Conservation (phyloP, 2,113 vertebrate genomes). For the Cromileptes altivelis region DNA sequence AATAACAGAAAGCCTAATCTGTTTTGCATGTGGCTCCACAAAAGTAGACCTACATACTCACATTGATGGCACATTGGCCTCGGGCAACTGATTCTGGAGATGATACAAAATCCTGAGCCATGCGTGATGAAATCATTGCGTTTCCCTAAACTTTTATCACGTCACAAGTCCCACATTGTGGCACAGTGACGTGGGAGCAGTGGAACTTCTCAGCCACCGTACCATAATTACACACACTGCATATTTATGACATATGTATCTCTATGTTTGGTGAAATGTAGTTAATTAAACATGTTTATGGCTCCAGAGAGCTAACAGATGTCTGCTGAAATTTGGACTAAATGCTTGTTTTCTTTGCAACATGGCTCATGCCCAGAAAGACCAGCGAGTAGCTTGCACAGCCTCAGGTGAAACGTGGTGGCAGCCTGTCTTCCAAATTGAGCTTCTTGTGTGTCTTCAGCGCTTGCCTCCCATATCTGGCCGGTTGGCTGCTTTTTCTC, state of each 20-base stretch:
- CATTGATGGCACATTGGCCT: constrained; percentile 14
- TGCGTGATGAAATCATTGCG: constrained; percentile 52
- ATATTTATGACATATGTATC: constrained; percentile 75
- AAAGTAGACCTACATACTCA: constrained; percentile 43
- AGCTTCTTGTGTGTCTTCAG: constrained; percentile 57
- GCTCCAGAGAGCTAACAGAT: constrained; percentile 79
- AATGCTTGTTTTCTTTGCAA: constrained; percentile 72
- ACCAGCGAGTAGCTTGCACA: constrained; percentile 56
- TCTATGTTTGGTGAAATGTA: constrained; percentile 65
- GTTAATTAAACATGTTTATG: constrained; percentile 82
- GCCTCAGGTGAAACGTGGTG: constrained; percentile 80
- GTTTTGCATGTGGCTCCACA: constrained; percentile 49
- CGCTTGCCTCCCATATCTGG: constrained; percentile 55
- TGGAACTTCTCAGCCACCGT: constrained; percentile 51
- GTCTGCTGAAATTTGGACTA: constrained; percentile 80
- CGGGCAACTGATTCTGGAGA: constrained; percentile 38
- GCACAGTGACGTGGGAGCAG: constrained; percentile 48
- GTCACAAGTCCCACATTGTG: constrained; percentile 55
- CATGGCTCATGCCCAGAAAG: constrained; percentile 63
- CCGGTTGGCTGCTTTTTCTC: constrained; percentile 50
- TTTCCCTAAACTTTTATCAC: constrained; percentile 30
- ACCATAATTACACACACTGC: constrained; percentile 64
- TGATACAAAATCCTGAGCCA: constrained; percentile 34
- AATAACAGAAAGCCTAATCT: constrained; percentile 53
- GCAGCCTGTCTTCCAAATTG: constrained; percentile 72